A percentile compares a stretch with the other conserved stretches of the same genome.
phyloP scores from a whole-genome alignment of 1,140 invertebrate genomes.

The Cyclargus thomasi region DNA sequence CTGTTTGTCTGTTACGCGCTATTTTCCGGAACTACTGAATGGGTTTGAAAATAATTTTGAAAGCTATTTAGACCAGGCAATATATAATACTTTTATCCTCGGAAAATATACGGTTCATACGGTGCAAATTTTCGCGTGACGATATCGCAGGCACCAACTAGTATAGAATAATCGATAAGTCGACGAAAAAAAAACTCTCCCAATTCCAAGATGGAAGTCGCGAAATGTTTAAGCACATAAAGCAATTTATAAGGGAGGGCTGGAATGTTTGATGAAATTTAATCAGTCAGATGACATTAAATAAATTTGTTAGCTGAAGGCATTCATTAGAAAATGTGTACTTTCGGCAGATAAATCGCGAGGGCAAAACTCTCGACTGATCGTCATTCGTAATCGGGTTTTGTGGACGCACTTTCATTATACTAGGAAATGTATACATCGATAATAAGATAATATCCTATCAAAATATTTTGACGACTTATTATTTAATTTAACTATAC shows the following conservation, averaged over 20 bases:
- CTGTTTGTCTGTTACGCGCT: too few species aligned
- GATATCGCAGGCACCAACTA: too few species aligned
- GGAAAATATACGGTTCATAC: too few species aligned
- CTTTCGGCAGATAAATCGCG: slow-evolving; percentile 10
- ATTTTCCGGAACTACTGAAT: too few species aligned
- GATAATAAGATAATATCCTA: not conserved
- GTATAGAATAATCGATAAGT: not conserved
- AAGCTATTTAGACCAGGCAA: too few species aligned
- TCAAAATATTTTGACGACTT: not conserved
- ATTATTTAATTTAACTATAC: too few species aligned
- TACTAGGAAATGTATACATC: not conserved
- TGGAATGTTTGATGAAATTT: slow-evolving; percentile 14
- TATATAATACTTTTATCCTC: too few species aligned
- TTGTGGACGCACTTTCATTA: not conserved
- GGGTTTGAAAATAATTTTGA: too few species aligned
- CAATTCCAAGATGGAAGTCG: not conserved
- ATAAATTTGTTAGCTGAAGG: slow-evolving; percentile 14
- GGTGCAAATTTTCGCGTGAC: too few species aligned
- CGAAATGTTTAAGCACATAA: slow-evolving; percentile 5
- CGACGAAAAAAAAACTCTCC: not conserved
- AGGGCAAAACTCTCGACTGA: not conserved
- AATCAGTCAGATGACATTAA: slow-evolving; percentile 14
- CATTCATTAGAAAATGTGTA: slow-evolving; percentile 14
- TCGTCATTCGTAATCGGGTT: slow-evolving; percentile 2
- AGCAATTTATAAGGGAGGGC: not conserved